Conservation (phyloP, 2,888 invertebrate species). For the Horisme vitalbata region DNA sequence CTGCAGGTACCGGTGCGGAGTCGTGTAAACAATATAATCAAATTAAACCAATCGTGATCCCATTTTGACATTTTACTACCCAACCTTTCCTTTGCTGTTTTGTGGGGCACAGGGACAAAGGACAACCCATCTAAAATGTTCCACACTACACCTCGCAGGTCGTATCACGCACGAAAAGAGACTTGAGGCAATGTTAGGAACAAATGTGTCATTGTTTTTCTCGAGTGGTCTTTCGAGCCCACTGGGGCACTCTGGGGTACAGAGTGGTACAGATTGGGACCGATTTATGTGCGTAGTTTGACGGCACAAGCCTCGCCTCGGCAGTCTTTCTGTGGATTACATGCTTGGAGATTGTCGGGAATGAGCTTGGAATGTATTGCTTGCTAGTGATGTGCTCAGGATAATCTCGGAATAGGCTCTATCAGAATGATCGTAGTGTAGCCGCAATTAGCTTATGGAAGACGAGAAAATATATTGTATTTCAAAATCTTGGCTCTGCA, state of each 20-base stretch:
- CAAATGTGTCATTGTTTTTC: constrained; percentile 21
- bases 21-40: too few relatives aligned
- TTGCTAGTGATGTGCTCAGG: constrained; percentile 38
- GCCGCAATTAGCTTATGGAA: neutral
- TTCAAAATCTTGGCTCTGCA: too few relatives aligned
- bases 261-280: constrained; percentile 50
- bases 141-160: neutral
- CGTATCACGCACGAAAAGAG: constrained; percentile 8
- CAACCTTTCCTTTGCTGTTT: too few relatives aligned
- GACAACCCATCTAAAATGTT: too few relatives aligned
- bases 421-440: too few relatives aligned
- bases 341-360: constrained; percentile 46
- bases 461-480: too few relatives aligned
- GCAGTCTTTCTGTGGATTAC: constrained; percentile 49
- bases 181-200: constrained; percentile 7
- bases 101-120: too few relatives aligned
- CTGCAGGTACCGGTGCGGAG: too few relatives aligned
- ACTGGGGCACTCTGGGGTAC: constrained; percentile 17
- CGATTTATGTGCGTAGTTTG: constrained; percentile 48
- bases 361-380: constrained; percentile 45
- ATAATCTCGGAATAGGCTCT: constrained; percentile 19
- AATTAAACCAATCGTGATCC: too few relatives aligned
- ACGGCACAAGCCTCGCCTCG: constrained; percentile 35
- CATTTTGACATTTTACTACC: too few relatives aligned
- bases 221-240: constrained; percentile 20